Conservation (phyloP, 2,113 vertebrate species). For the Oreochromis aureus region DNA sequence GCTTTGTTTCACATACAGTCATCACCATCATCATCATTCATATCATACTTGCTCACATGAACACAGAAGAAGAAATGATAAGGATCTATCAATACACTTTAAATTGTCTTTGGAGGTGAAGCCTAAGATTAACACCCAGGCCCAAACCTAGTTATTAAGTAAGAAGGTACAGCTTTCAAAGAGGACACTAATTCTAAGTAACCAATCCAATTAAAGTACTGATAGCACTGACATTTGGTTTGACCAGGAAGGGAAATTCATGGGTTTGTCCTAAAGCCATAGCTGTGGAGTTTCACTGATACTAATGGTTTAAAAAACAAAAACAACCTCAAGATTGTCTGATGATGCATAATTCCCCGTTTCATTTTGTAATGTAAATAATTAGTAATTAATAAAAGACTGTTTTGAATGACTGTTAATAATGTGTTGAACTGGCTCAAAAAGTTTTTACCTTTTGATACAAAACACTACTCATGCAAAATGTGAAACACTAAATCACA, state of each 20-base stretch:
- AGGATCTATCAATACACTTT: neutral
- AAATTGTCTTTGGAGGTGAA: neutral
- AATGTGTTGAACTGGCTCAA: neutral
- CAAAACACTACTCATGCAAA: neutral
- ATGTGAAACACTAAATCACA: neutral
- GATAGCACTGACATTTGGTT: neutral
- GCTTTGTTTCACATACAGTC: slow-evolving; percentile 1
- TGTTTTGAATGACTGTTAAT: neutral
- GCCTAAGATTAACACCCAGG: neutral
- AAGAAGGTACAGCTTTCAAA: neutral
- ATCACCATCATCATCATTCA: neutral
- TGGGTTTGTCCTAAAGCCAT: neutral
- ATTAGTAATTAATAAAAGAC: neutral
- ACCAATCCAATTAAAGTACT: neutral
- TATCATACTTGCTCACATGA: neutral
- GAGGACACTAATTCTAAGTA: neutral
- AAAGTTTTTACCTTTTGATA: neutral
- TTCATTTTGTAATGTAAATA: neutral
- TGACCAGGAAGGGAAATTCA: neutral
- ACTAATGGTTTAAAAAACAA: neutral
- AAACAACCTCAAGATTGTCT: neutral
- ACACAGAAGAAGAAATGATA: neutral
- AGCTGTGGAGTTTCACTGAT: neutral
- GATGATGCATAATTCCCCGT: neutral
- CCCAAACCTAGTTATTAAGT: neutral